Evolutionary conservation across 2,113 vertebrate genomes (phyloP).

Genomic region (Clupea harengus): DNA sequence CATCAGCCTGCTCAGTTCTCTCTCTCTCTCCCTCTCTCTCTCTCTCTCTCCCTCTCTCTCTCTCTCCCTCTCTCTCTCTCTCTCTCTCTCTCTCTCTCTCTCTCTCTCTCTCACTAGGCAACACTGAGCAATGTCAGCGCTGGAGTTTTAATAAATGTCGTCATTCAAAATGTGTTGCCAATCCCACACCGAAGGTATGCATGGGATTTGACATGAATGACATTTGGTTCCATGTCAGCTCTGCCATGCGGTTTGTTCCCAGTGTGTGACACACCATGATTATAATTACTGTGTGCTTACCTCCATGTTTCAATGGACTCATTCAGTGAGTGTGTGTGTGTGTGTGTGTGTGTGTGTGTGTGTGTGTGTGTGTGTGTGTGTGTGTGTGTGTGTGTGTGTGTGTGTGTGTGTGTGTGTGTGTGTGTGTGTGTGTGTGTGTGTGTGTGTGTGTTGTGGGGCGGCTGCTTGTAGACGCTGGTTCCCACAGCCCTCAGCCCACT

Average conservation of each 20-base stretch:
- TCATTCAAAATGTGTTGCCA: neutral
- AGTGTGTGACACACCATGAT: neutral
- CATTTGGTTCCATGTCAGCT: neutral
- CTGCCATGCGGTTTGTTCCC: neutral
- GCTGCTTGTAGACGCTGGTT: neutral
- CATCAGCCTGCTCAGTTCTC: neutral
- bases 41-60: too few relatives aligned
- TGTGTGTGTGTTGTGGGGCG: too few relatives aligned
- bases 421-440: too few relatives aligned
- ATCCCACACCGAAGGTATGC: neutral
- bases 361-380: too few relatives aligned
- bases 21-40: too few relatives aligned
- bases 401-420: too few relatives aligned
- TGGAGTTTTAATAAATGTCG: neutral
- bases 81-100: too few relatives aligned
- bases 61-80: too few relatives aligned
- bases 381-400: too few relatives aligned
- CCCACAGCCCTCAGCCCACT: neutral
- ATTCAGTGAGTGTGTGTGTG: neutral
- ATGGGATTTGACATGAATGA: neutral
- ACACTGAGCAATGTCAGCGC: neutral
- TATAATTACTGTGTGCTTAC: neutral
- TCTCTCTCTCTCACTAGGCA: neutral
- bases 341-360: too few relatives aligned
- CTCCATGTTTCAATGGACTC: conserved; percentile 10